Evolutionary conservation across 2,797 vertebrate genomes (phyloP).

Genomic region (Morelia viridis): DNA sequence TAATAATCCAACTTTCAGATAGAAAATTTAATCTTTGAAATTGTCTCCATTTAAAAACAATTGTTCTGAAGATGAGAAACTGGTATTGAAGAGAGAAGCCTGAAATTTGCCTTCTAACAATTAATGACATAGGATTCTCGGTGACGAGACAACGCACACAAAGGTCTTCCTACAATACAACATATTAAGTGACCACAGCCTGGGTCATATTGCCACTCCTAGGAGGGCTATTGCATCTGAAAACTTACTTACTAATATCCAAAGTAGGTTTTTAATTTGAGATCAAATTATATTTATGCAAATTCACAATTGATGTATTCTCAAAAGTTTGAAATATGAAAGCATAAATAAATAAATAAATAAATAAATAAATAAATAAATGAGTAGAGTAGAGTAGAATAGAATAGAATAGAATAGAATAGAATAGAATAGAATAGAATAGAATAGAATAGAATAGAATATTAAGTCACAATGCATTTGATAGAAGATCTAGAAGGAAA

Average conservation of each 20-base stretch:
- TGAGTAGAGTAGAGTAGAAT: background rate
- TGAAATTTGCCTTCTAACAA: too few species aligned
- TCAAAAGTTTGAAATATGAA: slow-evolving; percentile 33
- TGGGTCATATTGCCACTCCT: too few species aligned
- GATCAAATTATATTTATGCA: slow-evolving; percentile 32
- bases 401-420: too few species aligned
- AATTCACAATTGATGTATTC: slow-evolving; percentile 35
- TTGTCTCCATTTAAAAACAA: background rate
- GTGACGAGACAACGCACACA: too few species aligned
- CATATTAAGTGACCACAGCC: too few species aligned
- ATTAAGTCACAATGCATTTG: background rate
- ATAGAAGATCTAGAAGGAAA: background rate
- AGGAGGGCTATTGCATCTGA: background rate
- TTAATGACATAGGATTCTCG: too few species aligned
- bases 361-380: background rate
- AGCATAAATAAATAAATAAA: background rate
- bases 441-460: background rate
- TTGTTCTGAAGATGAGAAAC: background rate
- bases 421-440: too few species aligned
- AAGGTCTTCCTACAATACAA: too few species aligned
- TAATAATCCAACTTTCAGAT: background rate
- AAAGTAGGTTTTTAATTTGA: background rate
- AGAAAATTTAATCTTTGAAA: background rate
- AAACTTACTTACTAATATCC: background rate
- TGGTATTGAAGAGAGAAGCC: background rate